Conservation (phyloP, 92 coral and sea anemone genomes). For the Parazoanthus atlanticus region DNA sequence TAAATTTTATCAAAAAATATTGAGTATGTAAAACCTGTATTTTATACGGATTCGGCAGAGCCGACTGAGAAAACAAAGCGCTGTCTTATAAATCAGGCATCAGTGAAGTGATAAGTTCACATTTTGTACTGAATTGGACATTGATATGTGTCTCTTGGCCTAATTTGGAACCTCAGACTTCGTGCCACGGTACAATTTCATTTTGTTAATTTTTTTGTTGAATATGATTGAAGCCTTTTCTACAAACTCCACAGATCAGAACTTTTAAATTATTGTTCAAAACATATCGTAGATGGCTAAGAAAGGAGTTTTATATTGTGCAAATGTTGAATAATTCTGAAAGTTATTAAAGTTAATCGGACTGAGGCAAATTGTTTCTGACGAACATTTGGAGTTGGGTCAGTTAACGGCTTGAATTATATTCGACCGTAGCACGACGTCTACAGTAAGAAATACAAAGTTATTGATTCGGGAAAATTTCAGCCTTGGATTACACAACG, state of each 20-base stretch:
- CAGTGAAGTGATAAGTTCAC: conserved; percentile 6
- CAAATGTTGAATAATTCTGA: conserved; percentile 26
- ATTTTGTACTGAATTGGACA: conserved; percentile 28
- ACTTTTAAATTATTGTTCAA: too few relatives aligned
- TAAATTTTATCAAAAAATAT: conserved; percentile 22
- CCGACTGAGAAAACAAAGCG: too few relatives aligned
- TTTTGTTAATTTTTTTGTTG: too few relatives aligned
- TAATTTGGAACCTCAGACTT: neutral
- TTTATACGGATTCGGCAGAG: conserved; percentile 15
- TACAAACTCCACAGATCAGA: too few relatives aligned
- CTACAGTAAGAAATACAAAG: conserved; percentile 31
- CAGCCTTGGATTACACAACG: conserved; percentile 1
- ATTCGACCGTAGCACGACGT: conserved; percentile 26
- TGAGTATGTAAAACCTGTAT: neutral
- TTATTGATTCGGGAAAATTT: conserved; percentile 17
- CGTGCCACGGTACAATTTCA: too few relatives aligned
- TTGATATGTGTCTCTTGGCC: conserved; percentile 18
- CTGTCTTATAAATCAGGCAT: conserved; percentile 17
- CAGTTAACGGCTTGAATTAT: conserved; percentile 32
- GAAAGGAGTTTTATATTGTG: too few relatives aligned
- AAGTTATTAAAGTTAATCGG: conserved; percentile 27
- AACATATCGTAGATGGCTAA: too few relatives aligned
- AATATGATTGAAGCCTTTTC: too few relatives aligned
- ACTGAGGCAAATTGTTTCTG: too few relatives aligned
- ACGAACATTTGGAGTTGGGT: conserved; percentile 20